A percentile compares a stretch with the other conserved stretches of the same genome.
phyloP scores from a whole-genome alignment of 2,113 vertebrate genomes.

The Candoia aspera region DNA sequence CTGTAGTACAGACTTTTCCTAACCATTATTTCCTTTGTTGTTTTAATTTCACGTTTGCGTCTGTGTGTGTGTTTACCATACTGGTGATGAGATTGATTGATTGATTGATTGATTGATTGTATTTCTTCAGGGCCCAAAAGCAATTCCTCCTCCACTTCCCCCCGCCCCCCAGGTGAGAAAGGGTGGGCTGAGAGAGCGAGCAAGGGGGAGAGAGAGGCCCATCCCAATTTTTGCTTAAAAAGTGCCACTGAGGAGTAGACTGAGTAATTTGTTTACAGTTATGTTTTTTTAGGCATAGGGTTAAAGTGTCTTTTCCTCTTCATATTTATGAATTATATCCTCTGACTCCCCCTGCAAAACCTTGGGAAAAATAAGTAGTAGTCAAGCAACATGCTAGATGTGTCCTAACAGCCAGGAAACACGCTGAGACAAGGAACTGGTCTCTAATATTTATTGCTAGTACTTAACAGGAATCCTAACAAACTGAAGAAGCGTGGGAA shows the following conservation, averaged over 20 bases:
- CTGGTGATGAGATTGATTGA: not conserved
- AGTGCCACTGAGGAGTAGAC: not conserved
- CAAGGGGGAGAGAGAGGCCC: not conserved
- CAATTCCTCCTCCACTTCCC: not conserved
- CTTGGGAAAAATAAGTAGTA: not conserved
- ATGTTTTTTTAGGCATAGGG: not conserved
- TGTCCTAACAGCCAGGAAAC: too few relatives aligned
- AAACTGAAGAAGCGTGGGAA: too few relatives aligned
- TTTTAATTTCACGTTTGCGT: not conserved
- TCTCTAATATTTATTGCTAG: too few relatives aligned
- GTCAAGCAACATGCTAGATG: not conserved
- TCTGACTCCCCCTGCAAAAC: not conserved
- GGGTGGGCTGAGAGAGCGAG: not conserved
- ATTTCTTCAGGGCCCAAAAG: not conserved
- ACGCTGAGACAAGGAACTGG: too few relatives aligned
- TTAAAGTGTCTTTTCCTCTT: not conserved
- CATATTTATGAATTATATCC: not conserved
- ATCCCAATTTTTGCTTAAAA: not conserved
- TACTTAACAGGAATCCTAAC: too few relatives aligned
- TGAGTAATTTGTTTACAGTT: not conserved
- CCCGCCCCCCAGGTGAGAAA: not conserved
- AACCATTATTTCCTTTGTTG: not conserved
- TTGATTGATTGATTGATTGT: not conserved
- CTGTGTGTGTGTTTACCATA: not conserved
- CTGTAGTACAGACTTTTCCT: not conserved